A percentile compares a stretch with the other conserved stretches of the same genome.
These are phyloP conservation scores for Sebastes glaucus DNA, from an alignment of 2,797 vertebrate genomes.

Conservation along the genomic window DNA sequence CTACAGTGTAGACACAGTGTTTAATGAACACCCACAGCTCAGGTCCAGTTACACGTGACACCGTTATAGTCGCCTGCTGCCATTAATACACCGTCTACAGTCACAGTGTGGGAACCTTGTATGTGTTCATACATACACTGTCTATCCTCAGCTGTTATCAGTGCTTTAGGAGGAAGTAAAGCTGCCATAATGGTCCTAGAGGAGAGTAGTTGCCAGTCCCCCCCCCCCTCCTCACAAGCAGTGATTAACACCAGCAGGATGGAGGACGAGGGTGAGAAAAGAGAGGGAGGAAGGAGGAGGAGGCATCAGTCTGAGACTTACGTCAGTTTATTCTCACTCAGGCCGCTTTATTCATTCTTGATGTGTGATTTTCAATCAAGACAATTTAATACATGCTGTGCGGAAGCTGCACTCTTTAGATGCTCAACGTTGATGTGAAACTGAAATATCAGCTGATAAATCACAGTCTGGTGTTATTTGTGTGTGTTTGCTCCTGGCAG, in stretches of 20 bases:
- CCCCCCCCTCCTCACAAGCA: slow-evolving; percentile 29
- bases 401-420: background rate
- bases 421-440: background rate
- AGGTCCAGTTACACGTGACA: slow-evolving; percentile 33
- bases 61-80: slow-evolving; percentile 22
- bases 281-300: slow-evolving; percentile 1
- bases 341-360: slow-evolving; percentile 23
- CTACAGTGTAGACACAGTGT: slow-evolving; percentile 25
- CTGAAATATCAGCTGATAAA: slow-evolving; percentile 27
- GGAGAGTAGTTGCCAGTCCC: slow-evolving; percentile 12
- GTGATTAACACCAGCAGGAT: slow-evolving; percentile 72
- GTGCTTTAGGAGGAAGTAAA: slow-evolving; percentile 32
- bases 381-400: slow-evolving; percentile 17
- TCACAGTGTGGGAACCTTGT: slow-evolving; percentile 20
- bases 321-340: slow-evolving; percentile 28
- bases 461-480: slow-evolving; percentile 15
- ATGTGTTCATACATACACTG: background rate
- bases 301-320: slow-evolving; percentile 7
- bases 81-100: too few species aligned
- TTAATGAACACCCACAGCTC: slow-evolving; percentile 49
- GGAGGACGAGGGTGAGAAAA: slow-evolving; percentile 60
- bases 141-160: slow-evolving; percentile 26
- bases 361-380: slow-evolving; percentile 8
- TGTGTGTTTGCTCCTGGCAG: slow-evolving; percentile 1
- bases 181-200: slow-evolving; percentile 13